Evolutionary conservation across 2,888 invertebrate species (phyloP).

Genomic region (Drosophila borborema): DNA sequence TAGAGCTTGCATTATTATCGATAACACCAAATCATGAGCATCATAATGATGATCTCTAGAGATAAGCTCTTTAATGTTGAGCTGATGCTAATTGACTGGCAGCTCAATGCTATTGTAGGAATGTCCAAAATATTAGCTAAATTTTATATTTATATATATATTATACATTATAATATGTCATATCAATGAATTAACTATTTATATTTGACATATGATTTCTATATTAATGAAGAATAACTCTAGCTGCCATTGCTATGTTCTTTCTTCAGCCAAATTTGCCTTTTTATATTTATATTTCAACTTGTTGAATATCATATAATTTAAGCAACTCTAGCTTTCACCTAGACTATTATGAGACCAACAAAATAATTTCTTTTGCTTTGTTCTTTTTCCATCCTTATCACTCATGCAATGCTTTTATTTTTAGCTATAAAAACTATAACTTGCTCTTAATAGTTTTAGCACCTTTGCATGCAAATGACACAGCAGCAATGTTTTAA

Average conservation of each 20-base stretch:
- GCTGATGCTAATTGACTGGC: background rate
- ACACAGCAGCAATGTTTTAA: too few species aligned
- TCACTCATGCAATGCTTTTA: background rate
- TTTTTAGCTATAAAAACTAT: background rate
- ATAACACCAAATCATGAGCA: background rate
- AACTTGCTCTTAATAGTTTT: background rate
- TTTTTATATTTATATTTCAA: too few species aligned
- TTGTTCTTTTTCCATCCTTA: background rate
- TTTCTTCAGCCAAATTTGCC: too few species aligned
- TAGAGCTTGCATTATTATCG: background rate
- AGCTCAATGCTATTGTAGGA: background rate
- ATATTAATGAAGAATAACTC: background rate
- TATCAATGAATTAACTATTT: too few species aligned
- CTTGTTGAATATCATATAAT: too few species aligned
- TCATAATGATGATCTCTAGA: background rate
- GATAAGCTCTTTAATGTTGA: background rate
- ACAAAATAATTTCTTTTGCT: background rate
- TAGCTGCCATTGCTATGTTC: too few species aligned
- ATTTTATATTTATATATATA: too few species aligned
- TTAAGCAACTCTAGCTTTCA: too few species aligned
- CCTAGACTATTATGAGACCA: background rate
- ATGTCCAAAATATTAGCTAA: too few species aligned
- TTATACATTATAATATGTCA: too few species aligned
- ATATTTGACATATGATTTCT: too few species aligned
- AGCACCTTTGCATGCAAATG: slow-evolving; percentile 10